Evolutionary conservation across 2,113 vertebrate species (phyloP).

Genomic region (Trichomycterus rosablanca): DNA sequence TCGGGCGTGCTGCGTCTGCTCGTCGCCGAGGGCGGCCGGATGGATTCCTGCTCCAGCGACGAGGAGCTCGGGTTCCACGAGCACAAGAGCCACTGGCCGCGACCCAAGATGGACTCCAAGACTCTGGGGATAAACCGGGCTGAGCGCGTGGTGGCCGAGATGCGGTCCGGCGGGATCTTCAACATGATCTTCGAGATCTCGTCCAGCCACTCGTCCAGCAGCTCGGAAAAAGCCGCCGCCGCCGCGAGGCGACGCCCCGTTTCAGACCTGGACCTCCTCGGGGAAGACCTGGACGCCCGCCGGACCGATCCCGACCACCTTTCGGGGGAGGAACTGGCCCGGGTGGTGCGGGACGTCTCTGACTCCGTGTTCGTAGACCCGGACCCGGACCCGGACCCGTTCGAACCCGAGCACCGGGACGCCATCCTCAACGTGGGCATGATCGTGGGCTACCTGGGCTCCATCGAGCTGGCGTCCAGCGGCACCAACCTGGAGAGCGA

Average conservation of each 20-base stretch:
- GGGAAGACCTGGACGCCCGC: slow-evolving; percentile 50
- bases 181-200: slow-evolving; percentile 95
- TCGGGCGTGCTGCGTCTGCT: slow-evolving; percentile 85
- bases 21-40: slow-evolving; percentile 70
- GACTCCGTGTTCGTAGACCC: slow-evolving; percentile 76
- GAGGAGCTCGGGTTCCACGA: slow-evolving; percentile 83
- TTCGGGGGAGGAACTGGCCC: slow-evolving; percentile 76
- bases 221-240: slow-evolving; percentile 62
- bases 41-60: slow-evolving; percentile 89
- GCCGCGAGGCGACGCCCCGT: slow-evolving; percentile 48
- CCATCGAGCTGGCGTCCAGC: slow-evolving; percentile 89
- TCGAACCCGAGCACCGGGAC: slow-evolving; percentile 59
- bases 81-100: slow-evolving; percentile 71
- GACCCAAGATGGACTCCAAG: slow-evolving; percentile 82
- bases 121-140: slow-evolving; percentile 90
- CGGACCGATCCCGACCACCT: slow-evolving; percentile 51
- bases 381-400: no score
- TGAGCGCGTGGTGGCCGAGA: slow-evolving; percentile 89
- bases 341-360: slow-evolving; percentile 69
- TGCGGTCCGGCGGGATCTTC: slow-evolving; percentile 94
- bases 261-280: slow-evolving; percentile 70
- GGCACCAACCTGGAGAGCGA: slow-evolving; percentile 83
- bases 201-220: slow-evolving; percentile 72
- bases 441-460: slow-evolving; percentile 94
- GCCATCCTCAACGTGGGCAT: slow-evolving; percentile 92